phyloP scores from a whole-genome alignment of 2,113 vertebrate species.

The Amblyopsis rosae region DNA sequence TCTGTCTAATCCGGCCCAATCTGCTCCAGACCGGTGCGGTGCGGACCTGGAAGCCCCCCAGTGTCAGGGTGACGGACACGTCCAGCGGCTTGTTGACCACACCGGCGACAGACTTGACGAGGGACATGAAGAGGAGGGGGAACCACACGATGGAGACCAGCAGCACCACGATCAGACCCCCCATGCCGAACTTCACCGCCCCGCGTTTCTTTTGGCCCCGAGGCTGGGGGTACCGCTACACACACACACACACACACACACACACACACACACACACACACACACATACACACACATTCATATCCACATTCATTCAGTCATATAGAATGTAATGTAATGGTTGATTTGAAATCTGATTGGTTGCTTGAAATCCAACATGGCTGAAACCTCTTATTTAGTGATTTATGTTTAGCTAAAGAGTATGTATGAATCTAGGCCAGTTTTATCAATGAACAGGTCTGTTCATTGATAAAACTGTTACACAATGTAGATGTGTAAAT shows the following conservation, averaged over 20 bases:
- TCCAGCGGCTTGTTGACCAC: conserved; percentile 49
- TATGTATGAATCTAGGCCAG: not conserved
- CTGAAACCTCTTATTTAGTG: not conserved
- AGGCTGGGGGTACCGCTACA: conserved; percentile 57
- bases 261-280: conserved; percentile 1
- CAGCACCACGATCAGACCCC: conserved; percentile 49
- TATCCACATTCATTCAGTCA: not conserved
- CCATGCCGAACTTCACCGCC: conserved; percentile 61
- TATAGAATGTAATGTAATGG: not conserved
- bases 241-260: conserved; percentile 6
- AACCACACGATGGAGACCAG: conserved; percentile 61
- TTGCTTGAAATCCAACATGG: not conserved
- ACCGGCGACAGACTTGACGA: conserved; percentile 52
- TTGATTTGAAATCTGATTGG: too few relatives aligned
- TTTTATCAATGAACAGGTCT: not conserved
- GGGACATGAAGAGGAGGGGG: conserved; percentile 57
- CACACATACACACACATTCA: not conserved
- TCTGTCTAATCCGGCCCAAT: not conserved
- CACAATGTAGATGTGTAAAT: too few relatives aligned
- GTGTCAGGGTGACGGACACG: conserved; percentile 50
- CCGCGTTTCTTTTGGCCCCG: conserved; percentile 52
- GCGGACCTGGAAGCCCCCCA: conserved; percentile 57
- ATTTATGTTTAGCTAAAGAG: not conserved
- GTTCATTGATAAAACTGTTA: too few relatives aligned
- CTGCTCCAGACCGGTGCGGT: not conserved